Conservation (phyloP, 1,140 invertebrate genomes). For the Drosophila bipectinata region DNA sequence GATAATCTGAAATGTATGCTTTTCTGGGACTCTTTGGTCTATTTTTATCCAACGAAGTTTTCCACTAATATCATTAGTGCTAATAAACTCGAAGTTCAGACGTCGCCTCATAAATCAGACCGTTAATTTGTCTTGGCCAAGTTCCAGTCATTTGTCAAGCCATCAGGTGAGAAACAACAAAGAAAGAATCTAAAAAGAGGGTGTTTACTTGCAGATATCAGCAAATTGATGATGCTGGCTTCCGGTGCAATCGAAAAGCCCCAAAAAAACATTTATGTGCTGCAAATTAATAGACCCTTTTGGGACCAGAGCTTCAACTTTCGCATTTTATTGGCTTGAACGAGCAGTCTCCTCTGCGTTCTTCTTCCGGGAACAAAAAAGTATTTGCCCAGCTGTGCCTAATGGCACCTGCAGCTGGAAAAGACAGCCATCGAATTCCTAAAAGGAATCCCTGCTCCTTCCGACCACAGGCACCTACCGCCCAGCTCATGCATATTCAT, state of each 20-base stretch:
- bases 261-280: constrained; percentile 44
- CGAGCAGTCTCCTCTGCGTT: constrained; percentile 12
- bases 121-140: constrained; percentile 31
- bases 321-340: constrained; percentile 52
- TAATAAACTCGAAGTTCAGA: neutral
- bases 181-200: constrained; percentile 2
- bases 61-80: neutral
- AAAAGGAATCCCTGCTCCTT: constrained; percentile 47
- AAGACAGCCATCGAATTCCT: constrained; percentile 47
- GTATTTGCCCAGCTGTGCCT: constrained; percentile 43
- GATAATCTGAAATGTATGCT: neutral
- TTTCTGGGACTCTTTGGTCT: neutral
- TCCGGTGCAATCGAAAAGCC: constrained; percentile 15
- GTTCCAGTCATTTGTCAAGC: constrained; percentile 51
- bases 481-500: constrained; percentile 72
- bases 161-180: constrained; percentile 28
- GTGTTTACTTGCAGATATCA: constrained; percentile 56
- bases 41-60: neutral
- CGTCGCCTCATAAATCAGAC: constrained; percentile 16
- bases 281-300: constrained; percentile 66
- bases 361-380: constrained; percentile 17
- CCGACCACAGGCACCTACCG: neutral
- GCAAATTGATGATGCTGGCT: constrained; percentile 64
- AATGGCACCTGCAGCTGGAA: constrained; percentile 51
- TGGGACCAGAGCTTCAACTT: constrained; percentile 34